These are phyloP conservation scores for Chymomyza procnemis DNA, from an alignment of 2,888 invertebrate species.

Conservation along the genomic window DNA sequence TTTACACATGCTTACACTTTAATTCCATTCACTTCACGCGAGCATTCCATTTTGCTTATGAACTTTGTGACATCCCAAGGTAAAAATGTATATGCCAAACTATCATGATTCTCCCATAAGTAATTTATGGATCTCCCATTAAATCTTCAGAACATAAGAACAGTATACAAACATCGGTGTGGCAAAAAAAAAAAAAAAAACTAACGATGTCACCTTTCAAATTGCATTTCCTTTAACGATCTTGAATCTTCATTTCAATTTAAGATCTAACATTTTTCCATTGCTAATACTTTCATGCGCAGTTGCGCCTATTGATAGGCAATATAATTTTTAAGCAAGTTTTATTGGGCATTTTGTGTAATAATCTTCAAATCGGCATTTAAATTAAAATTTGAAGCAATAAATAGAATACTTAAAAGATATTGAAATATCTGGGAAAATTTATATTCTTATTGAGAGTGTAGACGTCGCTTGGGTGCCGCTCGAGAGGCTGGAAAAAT, in stretches of 20 bases:
- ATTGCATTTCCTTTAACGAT: slow-evolving; percentile 6
- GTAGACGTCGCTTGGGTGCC: slow-evolving; percentile 59
- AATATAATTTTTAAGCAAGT: slow-evolving; percentile 39
- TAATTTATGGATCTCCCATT: too few relatives aligned
- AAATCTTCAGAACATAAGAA: too few relatives aligned
- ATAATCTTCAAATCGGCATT: too few relatives aligned
- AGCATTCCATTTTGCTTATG: neutral
- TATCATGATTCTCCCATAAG: too few relatives aligned
- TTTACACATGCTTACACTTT: slow-evolving; percentile 66
- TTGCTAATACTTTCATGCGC: slow-evolving; percentile 47
- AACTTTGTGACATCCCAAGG: neutral
- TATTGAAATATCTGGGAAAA: neutral
- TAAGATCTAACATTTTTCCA: slow-evolving; percentile 59
- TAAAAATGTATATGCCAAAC: too few relatives aligned
- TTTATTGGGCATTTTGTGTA: slow-evolving; percentile 60
- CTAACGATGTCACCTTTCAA: neutral
- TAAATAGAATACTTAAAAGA: neutral
- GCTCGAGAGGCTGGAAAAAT: slow-evolving; percentile 37
- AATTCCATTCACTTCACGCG: slow-evolving; percentile 35
- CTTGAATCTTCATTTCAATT: slow-evolving; percentile 55
- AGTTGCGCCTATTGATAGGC: slow-evolving; percentile 45
- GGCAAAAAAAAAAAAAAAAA: too few relatives aligned
- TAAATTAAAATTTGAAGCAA: neutral
- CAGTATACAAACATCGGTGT: neutral
- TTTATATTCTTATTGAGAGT: slow-evolving; percentile 37